Base-by-base conservation (phyloP, 2,797 vertebrate genomes). In the Eidolon dupreanum region DNA sequence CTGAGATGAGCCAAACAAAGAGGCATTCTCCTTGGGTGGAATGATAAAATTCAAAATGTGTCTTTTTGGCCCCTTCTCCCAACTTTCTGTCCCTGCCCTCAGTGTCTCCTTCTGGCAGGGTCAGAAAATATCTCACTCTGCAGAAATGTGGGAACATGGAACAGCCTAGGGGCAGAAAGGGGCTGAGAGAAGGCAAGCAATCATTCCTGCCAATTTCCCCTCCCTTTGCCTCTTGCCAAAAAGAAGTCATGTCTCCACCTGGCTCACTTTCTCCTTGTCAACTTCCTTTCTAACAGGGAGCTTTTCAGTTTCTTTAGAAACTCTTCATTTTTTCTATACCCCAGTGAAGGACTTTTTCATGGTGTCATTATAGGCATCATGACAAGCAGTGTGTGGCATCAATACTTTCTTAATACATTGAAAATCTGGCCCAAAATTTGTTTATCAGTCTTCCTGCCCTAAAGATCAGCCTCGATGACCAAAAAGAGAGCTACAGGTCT, bases 1-100 rank as follows among this genome's bases (percentile, higher is more conserved):
- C 41, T 7, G 5, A 90, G 53, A 55, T 73, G 53, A 71, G 87
- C 83, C 95, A 96, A 95, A 91, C 57, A 82, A n/a, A 65, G 66
- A 94, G 66, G 43, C 19, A 38, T 36, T 96, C 68, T 88, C 85
- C 84, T 93, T 74, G 84, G 53, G 75, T 74, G n/a, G 89, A 89
- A 96, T 96, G 95, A 97, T 78, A 88, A 92, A 96, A 96, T 94
- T 87, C 90, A 95, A 77, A 88, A 93, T 88, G 46, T 96, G 68
- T 90, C 83, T 96, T 84, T 96, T 93, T 71, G 83, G 79, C 38
- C 43, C 33, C 38, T 28, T 71, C 68, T 66, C 17, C n/a, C 77
- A 77, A 43, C 57, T 83, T 77, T 61, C 70, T 38, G 49, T 15
- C n/a, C 65, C 49, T 13, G 10, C 16, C 33, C 77, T 9, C 82